Evolutionary conservation across 2,888 invertebrate species (phyloP).

Genomic region (Parnassius apollo): DNA sequence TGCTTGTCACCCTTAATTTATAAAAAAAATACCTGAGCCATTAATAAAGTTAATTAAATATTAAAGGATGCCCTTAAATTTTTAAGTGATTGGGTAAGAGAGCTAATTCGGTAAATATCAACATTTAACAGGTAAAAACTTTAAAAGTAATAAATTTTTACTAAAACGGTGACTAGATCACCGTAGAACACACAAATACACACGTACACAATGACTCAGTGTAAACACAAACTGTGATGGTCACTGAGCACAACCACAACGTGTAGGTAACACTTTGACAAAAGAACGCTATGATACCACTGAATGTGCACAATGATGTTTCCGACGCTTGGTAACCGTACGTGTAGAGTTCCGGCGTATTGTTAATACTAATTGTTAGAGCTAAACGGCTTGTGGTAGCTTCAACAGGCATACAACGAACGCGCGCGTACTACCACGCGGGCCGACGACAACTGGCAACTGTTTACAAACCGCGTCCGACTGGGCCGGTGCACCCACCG

Average conservation of each 20-base stretch:
- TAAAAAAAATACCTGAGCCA: too few relatives aligned
- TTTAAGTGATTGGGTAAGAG: too few relatives aligned
- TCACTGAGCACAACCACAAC: constrained; percentile 40
- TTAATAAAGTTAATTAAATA: too few relatives aligned
- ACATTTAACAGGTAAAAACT: not conserved
- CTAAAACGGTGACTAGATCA: constrained; percentile 11
- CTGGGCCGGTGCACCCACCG: constrained; percentile 51
- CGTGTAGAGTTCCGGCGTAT: constrained; percentile 69
- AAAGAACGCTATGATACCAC: constrained; percentile 29
- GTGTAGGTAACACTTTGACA: constrained; percentile 21
- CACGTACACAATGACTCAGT: constrained; percentile 16
- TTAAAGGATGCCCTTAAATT: too few relatives aligned
- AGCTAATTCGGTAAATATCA: too few relatives aligned
- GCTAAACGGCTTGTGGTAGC: constrained; percentile 12
- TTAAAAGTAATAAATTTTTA: not conserved
- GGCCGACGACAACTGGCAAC: constrained; percentile 56
- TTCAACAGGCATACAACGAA: constrained; percentile 38
- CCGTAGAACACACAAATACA: constrained; percentile 8
- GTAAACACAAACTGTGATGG: constrained; percentile 31
- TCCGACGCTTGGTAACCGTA: constrained; percentile 23
- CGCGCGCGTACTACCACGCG: constrained; percentile 49
- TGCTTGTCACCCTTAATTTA: too few relatives aligned
- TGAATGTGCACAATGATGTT: constrained; percentile 34
- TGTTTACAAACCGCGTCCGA: constrained; percentile 40
- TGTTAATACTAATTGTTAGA: constrained; percentile 44